Percentiles rank a stretch among this genome's conserved stretches.
Evolutionary conservation across 1,140 invertebrate species (phyloP).

Genomic region (Magallana angulata): DNA sequence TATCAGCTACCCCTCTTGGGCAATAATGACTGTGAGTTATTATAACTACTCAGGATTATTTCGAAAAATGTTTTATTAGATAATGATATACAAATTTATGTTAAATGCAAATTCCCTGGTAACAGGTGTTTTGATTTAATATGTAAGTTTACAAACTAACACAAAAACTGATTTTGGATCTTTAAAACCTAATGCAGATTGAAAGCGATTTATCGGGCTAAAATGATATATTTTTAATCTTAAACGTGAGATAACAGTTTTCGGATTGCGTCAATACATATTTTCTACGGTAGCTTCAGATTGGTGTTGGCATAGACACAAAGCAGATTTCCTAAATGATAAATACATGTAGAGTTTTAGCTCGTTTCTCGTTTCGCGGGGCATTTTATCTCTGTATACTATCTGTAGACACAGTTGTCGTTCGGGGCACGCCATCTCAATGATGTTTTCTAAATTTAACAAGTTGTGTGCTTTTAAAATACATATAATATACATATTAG

Average conservation of each 20-base stretch:
- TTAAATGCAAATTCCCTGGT: background rate
- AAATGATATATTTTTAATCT: conserved; percentile 22
- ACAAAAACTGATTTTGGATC: background rate
- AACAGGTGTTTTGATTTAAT: background rate
- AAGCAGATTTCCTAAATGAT: background rate
- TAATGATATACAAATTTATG: background rate
- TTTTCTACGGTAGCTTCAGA: background rate
- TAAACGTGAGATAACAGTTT: background rate
- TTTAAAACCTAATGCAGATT: background rate
- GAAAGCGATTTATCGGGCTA: background rate
- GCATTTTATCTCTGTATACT: background rate
- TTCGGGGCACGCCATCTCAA: background rate
- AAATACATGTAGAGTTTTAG: conserved; percentile 27
- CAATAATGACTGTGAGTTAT: too few species aligned
- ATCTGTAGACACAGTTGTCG: background rate
- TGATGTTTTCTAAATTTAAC: background rate
- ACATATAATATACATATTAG: too few species aligned
- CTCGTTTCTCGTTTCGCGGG: background rate
- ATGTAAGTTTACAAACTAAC: background rate
- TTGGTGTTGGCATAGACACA: conserved; percentile 28
- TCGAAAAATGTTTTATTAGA: too few species aligned
- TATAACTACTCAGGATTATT: too few species aligned
- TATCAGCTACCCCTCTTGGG: too few species aligned
- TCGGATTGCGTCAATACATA: background rate
- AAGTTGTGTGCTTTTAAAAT: too few species aligned